phyloP scores from a whole-genome alignment of 2,113 vertebrate species.

The Polypterus bichir region DNA sequence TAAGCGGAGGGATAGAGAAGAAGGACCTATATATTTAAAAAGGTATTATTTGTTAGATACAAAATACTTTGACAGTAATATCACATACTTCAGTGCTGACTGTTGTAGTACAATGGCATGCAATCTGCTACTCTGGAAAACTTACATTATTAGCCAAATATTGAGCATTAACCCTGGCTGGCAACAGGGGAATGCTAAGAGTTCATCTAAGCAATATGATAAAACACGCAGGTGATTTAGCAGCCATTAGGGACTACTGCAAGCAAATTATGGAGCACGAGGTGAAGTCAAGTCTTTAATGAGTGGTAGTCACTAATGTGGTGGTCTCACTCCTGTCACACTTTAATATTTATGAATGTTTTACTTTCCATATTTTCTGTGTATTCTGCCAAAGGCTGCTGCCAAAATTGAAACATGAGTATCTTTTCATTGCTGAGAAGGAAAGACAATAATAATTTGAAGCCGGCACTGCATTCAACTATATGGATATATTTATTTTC shows the following conservation, averaged over 20 bases:
- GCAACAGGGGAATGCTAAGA: slow-evolving; percentile 41
- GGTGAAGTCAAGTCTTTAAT: slow-evolving; percentile 49
- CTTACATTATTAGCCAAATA: slow-evolving; percentile 38
- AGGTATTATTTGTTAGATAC: no score
- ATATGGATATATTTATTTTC: no score
- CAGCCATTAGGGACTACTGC: slow-evolving; percentile 40
- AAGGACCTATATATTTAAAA: no score
- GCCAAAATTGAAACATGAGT: no score
- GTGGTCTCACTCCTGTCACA: slow-evolving; percentile 30
- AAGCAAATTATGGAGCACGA: slow-evolving; percentile 44
- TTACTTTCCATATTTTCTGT: neutral
- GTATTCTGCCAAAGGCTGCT: neutral
- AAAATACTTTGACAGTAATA: no score
- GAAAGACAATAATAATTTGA: no score
- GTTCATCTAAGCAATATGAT: slow-evolving; percentile 43
- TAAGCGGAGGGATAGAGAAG: no score
- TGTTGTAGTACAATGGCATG: slow-evolving; percentile 11
- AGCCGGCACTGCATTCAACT: no score
- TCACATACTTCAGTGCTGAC: no score
- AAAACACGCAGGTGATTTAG: slow-evolving; percentile 43
- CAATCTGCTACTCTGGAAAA: slow-evolving; percentile 21
- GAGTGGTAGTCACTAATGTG: slow-evolving; percentile 45
- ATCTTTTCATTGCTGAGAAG: no score
- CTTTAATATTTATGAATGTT: slow-evolving; percentile 11
- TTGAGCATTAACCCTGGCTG: slow-evolving; percentile 25